Evolutionary conservation across 2,888 invertebrate genomes (phyloP), one percentile per base, ranked within the genome.

Genomic region (Perizoma flavofasciatum): DNA sequence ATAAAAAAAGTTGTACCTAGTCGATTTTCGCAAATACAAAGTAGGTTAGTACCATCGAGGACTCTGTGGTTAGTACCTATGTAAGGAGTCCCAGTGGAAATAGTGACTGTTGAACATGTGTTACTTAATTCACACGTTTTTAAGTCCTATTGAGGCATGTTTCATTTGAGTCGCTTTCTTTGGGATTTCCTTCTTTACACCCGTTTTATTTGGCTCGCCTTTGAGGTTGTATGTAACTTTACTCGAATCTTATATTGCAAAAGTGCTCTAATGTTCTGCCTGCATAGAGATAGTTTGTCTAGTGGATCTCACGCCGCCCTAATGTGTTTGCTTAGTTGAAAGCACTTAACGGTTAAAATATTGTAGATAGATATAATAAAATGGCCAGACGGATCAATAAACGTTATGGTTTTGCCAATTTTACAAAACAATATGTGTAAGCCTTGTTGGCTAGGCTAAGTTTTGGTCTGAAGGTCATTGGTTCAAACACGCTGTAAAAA

Each of bases 301-400:
- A 47, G 56, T 54, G 57, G 53, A 54, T 57, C 61, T 56, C 61
- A 47, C 54, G 56, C 53, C 49, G 56, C 57, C 49, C 46, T 61
- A 61, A 61, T 61, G 61, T 61, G 61, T 61, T 61, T 61, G 53
- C 57, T 53, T 56, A 48, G 61, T 57, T 54, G 54, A 61, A 61
- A 61, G 61, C 61, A 57, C 56, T 61, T 61, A 61, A 46, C 61
- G 47, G 44, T 46, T 57, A 57, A 57, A 61, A 61, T 57, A 53
- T 57, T 49, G 49, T 50, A 49, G 49, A 53, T 46, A 56, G 5
- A 1, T 37, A 6, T 61, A 51, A 49, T 52, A 56, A 52, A 56
- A 56, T 61, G 47, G 39, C 49, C 33, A 39, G 49, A 33, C 32
- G 10, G 39, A 49, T 52, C 39, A 40, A 37, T 41, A 56, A 32